Conservation (phyloP, 2,797 vertebrate species). For the Neomorphus geoffroyi region DNA sequence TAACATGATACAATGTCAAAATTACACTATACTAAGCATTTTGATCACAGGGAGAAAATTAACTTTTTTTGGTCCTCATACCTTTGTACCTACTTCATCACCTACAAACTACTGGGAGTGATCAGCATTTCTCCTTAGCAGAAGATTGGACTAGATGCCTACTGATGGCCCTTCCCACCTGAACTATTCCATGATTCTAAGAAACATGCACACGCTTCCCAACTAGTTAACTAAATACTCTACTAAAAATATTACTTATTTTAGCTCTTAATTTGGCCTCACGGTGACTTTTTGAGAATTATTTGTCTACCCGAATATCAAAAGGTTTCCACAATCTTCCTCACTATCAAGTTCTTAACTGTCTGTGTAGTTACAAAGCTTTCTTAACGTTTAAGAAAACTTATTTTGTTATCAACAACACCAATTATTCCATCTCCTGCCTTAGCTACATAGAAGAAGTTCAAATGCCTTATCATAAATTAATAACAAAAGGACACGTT, state of each 20-base stretch:
- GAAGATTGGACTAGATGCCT: neutral
- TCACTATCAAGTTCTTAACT: neutral
- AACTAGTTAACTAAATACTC: neutral
- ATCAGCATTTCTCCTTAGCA: neutral
- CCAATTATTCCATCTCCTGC: neutral
- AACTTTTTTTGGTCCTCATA: neutral
- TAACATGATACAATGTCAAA: neutral
- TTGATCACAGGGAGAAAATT: neutral
- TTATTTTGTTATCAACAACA: neutral
- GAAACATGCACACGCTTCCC: neutral
- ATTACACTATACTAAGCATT: neutral
- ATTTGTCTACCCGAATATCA: neutral
- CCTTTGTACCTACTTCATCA: neutral
- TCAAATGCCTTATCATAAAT: neutral
- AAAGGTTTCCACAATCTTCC: neutral
- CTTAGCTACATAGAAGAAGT: neutral
- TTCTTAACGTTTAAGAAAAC: neutral
- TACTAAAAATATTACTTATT: neutral
- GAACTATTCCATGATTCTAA: neutral
- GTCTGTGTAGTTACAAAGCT: neutral
- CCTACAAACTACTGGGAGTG: neutral
- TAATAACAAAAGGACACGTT: neutral
- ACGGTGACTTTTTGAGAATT: neutral
- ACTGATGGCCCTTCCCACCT: neutral
- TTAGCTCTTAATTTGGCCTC: neutral